These are phyloP conservation scores for Tetropium fuscum DNA, from an alignment of 2,888 invertebrate species.

Conservation along the genomic window DNA sequence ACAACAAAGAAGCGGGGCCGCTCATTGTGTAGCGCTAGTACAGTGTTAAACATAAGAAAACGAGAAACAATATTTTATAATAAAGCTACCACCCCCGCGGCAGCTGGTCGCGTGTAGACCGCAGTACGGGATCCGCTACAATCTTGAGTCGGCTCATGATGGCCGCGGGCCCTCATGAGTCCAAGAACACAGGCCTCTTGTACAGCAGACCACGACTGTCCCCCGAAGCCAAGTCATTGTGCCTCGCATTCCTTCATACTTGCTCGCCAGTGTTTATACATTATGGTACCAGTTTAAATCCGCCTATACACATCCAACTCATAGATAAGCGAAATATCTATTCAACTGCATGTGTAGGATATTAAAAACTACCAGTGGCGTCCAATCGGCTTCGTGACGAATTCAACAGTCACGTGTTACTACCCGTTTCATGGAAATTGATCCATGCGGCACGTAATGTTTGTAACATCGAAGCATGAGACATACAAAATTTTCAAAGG, in stretches of 20 bases:
- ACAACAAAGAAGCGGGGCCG: conserved; percentile 9
- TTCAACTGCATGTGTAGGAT: conserved; percentile 29
- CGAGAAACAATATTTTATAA: conserved; percentile 57
- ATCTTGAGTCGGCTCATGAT: conserved; percentile 55
- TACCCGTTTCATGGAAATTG: too few species aligned
- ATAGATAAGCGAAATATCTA: conserved; percentile 35
- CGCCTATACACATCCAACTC: conserved; percentile 32
- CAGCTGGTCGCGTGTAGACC: conserved; percentile 63
- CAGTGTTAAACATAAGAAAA: conserved; percentile 22
- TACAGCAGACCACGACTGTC: conserved; percentile 62
- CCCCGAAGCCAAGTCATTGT: conserved; percentile 61
- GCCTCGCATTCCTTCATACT: conserved; percentile 49
- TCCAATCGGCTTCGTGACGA: neutral
- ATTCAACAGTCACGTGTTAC: too few species aligned
- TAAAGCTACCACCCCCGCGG: conserved; percentile 65
- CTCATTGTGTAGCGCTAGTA: conserved; percentile 10
- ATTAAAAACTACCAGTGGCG: conserved; percentile 25
- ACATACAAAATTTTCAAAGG: too few species aligned
- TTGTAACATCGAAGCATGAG: too few species aligned
- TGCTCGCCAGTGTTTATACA: conserved; percentile 26
- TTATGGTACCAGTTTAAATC: conserved; percentile 29
- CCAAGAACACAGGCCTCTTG: conserved; percentile 49
- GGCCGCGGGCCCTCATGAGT: conserved; percentile 60
- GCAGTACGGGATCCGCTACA: conserved; percentile 53
- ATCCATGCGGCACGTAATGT: too few species aligned